Percentiles rank a stretch among this genome's conserved stretches.
phyloP scores from a whole-genome alignment of 2,113 vertebrate genomes.

The Trematomus loennbergii region DNA sequence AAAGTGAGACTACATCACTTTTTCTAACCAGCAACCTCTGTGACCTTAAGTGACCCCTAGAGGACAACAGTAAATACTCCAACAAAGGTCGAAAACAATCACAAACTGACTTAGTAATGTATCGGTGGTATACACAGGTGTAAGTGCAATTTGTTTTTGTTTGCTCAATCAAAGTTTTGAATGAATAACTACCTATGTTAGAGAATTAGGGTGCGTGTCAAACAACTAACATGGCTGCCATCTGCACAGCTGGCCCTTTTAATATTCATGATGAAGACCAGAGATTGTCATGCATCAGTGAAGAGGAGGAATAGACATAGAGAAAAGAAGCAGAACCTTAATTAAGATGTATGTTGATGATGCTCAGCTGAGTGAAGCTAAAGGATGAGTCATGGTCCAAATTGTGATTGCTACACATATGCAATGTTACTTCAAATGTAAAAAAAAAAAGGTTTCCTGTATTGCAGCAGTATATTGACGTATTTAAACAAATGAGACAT shows the following conservation, averaged over 20 bases:
- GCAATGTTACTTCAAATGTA: not conserved
- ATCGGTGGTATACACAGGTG: not conserved
- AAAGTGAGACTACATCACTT: not conserved
- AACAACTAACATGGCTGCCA: not conserved
- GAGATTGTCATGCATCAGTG: slow-evolving; percentile 23
- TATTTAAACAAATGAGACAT: not conserved
- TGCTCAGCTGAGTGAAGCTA: slow-evolving; percentile 3
- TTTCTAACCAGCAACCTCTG: not conserved
- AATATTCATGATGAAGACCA: slow-evolving; percentile 20
- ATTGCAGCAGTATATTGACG: not conserved
- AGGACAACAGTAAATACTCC: not conserved
- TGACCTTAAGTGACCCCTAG: not conserved
- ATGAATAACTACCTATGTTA: not conserved
- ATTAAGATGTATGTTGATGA: slow-evolving; percentile 29
- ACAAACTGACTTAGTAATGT: not conserved
- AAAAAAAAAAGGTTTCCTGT: not conserved
- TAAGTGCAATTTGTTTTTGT: not conserved
- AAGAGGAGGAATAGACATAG: slow-evolving; percentile 25
- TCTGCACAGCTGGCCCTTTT: not conserved
- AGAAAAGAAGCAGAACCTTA: slow-evolving; percentile 7
- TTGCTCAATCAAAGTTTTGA: too few relatives aligned
- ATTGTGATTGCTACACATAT: not conserved
- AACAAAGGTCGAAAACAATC: not conserved
- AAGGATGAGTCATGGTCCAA: slow-evolving; percentile 21
- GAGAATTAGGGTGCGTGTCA: not conserved